These are phyloP conservation scores for Oryzias javanicus DNA, from an alignment of 2,113 vertebrate genomes.

Conservation along the genomic window DNA sequence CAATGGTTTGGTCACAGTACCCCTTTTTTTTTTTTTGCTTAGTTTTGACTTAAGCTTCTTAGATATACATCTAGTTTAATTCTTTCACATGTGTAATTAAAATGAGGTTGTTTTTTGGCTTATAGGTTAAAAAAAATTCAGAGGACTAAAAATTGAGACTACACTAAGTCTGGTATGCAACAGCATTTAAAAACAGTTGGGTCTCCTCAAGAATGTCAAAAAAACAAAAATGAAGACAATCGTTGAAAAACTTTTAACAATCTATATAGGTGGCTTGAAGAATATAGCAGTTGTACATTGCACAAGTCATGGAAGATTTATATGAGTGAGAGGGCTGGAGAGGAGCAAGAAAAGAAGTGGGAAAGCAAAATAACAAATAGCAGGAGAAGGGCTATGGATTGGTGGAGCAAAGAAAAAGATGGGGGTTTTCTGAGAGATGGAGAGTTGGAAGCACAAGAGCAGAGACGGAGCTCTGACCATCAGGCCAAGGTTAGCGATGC, in stretches of 20 bases:
- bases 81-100: too few species aligned
- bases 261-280: conserved; percentile 32
- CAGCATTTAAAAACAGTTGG: conserved; percentile 30
- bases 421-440: conserved; percentile 37
- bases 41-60: too few species aligned
- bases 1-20: conserved; percentile 1
- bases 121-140: too few species aligned
- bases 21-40: too few species aligned
- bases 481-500: conserved; percentile 63
- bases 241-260: conserved; percentile 36
- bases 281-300: conserved; percentile 3
- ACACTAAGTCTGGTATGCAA: conserved; percentile 11
- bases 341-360: conserved; percentile 22
- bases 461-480: conserved; percentile 56
- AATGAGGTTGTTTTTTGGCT: too few species aligned
- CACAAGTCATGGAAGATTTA: conserved; percentile 24
- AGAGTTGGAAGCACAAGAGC: conserved; percentile 37
- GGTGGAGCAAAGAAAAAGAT: conserved; percentile 38
- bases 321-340: conserved; percentile 26
- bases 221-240: conserved; percentile 28
- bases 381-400: conserved; percentile 49
- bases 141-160: background rate
- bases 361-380: conserved; percentile 48
- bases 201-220: conserved; percentile 34
- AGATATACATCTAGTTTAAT: too few species aligned